Conservation (phyloP, 1,140 invertebrate species). For the Cyclina sinensis region DNA sequence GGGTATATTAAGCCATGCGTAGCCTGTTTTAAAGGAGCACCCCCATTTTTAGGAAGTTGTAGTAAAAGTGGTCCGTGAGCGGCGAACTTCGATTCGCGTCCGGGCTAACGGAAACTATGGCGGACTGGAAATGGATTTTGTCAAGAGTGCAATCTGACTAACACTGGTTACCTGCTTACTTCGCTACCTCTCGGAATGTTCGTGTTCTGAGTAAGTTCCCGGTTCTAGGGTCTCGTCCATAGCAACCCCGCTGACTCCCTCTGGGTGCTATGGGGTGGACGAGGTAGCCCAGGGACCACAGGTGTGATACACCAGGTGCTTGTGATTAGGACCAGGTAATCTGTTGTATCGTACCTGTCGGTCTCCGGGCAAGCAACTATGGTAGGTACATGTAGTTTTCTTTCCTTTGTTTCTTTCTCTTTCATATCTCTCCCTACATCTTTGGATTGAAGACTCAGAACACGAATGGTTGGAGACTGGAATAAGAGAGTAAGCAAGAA, state of each 20-base stretch:
- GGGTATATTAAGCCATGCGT: slow-evolving; percentile 30
- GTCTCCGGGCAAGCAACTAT: not conserved
- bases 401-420: too few relatives aligned
- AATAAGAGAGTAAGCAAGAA: not conserved
- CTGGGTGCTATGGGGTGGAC: slow-evolving; percentile 39
- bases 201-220: slow-evolving; percentile 61
- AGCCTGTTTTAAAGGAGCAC: not conserved
- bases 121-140: slow-evolving; percentile 67
- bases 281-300: slow-evolving; percentile 63
- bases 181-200: slow-evolving; percentile 64
- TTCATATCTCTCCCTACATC: too few relatives aligned
- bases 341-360: slow-evolving; percentile 31
- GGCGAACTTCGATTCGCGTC: slow-evolving; percentile 41
- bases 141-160: slow-evolving; percentile 4
- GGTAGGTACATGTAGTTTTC: too few relatives aligned
- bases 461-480: too few relatives aligned
- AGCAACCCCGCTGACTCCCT: slow-evolving; percentile 56
- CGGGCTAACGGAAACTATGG: slow-evolving; percentile 35
- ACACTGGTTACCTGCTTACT: slow-evolving; percentile 42
- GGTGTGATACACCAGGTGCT: slow-evolving; percentile 25
- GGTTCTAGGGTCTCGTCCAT: slow-evolving; percentile 61
- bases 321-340: not conserved
- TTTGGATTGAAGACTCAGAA: too few relatives aligned
- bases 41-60: slow-evolving; percentile 28
- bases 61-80: slow-evolving; percentile 37